A percentile compares a stretch with the other conserved stretches of the same genome.
phyloP scores from a whole-genome alignment of 1,140 invertebrate genomes.

The Plutomurus gul region DNA sequence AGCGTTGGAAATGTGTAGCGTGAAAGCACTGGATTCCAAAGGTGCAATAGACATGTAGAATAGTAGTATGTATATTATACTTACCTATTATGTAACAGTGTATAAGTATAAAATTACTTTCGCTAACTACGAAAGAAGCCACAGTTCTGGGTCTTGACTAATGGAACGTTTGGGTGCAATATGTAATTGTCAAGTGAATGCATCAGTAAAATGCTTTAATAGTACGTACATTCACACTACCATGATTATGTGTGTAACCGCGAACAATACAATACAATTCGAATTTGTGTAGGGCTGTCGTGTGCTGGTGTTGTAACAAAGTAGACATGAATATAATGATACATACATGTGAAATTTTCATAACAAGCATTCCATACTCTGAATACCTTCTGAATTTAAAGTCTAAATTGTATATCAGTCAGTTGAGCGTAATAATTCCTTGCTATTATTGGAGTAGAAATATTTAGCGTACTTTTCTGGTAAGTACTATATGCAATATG shows the following conservation, averaged over 20 bases:
- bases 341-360: not conserved
- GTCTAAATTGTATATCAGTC: too few species aligned
- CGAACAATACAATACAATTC: not conserved
- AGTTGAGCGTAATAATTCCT: too few species aligned
- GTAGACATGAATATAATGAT: not conserved
- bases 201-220: conserved; percentile 16
- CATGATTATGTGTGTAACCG: not conserved
- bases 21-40: not conserved
- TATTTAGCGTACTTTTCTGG: not conserved
- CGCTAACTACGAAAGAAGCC: too few species aligned
- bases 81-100: too few species aligned
- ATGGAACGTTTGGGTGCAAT: conserved; percentile 5
- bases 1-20: not conserved
- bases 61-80: not conserved
- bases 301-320: not conserved
- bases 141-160: too few species aligned
- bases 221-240: not conserved
- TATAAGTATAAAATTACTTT: too few species aligned
- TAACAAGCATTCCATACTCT: not conserved
- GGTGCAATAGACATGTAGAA: not conserved
- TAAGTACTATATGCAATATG: not conserved
- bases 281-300: not conserved
- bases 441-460: not conserved
- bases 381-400: too few species aligned
- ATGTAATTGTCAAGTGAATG: not conserved